Evolutionary conservation across 2,797 vertebrate species (phyloP).

Genomic region (Heteromormyrus szaboi): DNA sequence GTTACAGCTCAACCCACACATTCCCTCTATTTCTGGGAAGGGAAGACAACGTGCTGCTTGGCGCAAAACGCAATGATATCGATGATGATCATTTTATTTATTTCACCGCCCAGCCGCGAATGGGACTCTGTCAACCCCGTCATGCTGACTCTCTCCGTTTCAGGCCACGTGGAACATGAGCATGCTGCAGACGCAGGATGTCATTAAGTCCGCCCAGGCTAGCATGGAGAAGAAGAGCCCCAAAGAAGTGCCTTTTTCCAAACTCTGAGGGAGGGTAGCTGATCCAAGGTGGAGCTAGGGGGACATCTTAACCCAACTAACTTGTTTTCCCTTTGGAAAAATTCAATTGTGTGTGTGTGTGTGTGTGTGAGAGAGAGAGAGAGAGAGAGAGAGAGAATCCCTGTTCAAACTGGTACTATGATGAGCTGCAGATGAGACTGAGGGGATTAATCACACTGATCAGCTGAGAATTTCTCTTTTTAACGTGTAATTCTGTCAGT

Average conservation of each 20-base stretch:
- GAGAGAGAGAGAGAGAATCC: not conserved
- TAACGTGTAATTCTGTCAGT: not conserved
- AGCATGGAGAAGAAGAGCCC: slow-evolving; percentile 71
- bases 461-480: not conserved
- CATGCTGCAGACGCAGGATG: slow-evolving; percentile 81
- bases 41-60: not conserved
- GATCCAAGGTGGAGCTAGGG: not conserved
- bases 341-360: not conserved
- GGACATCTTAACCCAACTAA: not conserved
- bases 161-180: slow-evolving; percentile 87
- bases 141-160: not conserved
- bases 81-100: not conserved
- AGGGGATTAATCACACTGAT: not conserved
- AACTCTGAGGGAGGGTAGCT: slow-evolving; percentile 56
- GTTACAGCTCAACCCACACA: not conserved
- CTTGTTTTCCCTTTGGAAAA: not conserved
- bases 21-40: not conserved
- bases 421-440: not conserved
- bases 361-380: too few species aligned
- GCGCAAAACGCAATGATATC: not conserved
- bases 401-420: not conserved
- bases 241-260: slow-evolving; percentile 63
- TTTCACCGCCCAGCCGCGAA: not conserved
- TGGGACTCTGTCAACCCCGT: not conserved
- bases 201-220: slow-evolving; percentile 73